A percentile compares a stretch with the other conserved stretches of the same genome.
Conservation (phyloP, 2,113 vertebrate species). For the Colossoma macropomum region DNA sequence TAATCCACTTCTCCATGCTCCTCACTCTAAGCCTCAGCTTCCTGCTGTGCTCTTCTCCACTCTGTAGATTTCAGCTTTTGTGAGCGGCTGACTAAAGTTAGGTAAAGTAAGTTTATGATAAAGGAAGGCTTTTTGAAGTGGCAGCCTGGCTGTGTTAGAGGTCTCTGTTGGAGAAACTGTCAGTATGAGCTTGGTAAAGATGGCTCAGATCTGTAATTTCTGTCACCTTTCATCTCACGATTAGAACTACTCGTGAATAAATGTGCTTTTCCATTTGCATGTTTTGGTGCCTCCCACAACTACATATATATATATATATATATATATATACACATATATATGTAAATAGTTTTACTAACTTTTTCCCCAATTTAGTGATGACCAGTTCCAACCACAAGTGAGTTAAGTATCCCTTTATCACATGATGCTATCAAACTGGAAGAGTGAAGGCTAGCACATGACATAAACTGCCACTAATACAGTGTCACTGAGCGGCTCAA, state of each 20-base stretch:
- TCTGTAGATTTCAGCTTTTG: constrained; percentile 39
- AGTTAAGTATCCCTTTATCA: too few relatives aligned
- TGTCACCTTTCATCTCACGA: not conserved
- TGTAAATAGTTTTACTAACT: too few relatives aligned
- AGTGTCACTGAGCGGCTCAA: too few relatives aligned
- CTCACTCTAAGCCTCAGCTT: constrained; percentile 26
- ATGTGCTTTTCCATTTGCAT: not conserved
- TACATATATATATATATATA: too few relatives aligned
- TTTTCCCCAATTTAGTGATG: too few relatives aligned
- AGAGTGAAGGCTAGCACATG: too few relatives aligned
- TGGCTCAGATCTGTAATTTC: constrained; percentile 1
- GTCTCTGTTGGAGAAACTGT: not conserved
- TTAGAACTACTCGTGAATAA: not conserved
- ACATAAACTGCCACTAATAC: too few relatives aligned
- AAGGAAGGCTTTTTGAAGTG: constrained; percentile 3
- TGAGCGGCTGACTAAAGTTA: constrained; percentile 33
- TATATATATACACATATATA: too few relatives aligned
- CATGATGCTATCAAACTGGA: too few relatives aligned
- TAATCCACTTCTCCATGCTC: constrained; percentile 48
- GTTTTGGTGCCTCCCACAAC: not conserved
- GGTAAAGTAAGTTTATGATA: not conserved
- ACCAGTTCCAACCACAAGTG: too few relatives aligned
- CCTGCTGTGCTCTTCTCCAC: constrained; percentile 30
- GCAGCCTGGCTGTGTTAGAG: constrained; percentile 3
- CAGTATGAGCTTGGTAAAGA: not conserved